These are phyloP conservation scores for Hylaeus volcanicus DNA, from an alignment of 1,140 invertebrate species.

Conservation along the genomic window DNA sequence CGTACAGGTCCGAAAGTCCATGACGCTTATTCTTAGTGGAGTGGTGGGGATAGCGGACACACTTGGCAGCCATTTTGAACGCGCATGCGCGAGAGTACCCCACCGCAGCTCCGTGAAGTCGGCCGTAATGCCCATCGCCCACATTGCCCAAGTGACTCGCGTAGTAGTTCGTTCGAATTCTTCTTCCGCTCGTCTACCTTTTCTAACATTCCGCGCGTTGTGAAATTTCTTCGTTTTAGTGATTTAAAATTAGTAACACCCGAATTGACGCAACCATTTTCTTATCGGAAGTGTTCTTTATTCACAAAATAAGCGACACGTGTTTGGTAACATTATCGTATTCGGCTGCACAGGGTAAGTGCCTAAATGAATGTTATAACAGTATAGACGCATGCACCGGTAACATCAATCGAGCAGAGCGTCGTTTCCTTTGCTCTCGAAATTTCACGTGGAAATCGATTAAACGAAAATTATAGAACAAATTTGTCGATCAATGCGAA, in stretches of 20 bases:
- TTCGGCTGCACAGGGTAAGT: slow-evolving; percentile 24
- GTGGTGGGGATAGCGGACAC: too few species aligned
- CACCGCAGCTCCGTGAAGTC: too few species aligned
- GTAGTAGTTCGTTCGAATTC: background rate
- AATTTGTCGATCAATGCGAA: background rate
- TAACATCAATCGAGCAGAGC: slow-evolving; percentile 8
- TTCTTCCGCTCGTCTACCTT: too few species aligned
- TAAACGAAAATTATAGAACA: too few species aligned
- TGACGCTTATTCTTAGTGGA: too few species aligned
- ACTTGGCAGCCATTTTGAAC: too few species aligned
- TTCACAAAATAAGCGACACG: slow-evolving; percentile 35
- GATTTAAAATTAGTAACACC: background rate
- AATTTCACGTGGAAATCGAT: background rate
- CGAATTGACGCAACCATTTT: slow-evolving; percentile 13
- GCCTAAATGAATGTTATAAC: slow-evolving; percentile 19
- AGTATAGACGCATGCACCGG: background rate
- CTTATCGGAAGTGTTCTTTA: background rate
- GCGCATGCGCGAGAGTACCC: too few species aligned
- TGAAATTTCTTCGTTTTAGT: too few species aligned
- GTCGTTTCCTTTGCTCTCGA: background rate
- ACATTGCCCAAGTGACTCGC: background rate
- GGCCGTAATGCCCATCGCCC: too few species aligned
- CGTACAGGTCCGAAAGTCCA: too few species aligned
- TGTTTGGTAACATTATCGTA: slow-evolving; percentile 16
- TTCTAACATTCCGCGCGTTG: background rate